Percentiles rank a stretch among this genome's conserved stretches.
These are phyloP conservation scores for Echinometra lucunter DNA, from an alignment of 53 echinoderm and acorn worm genomes.

Conservation along the genomic window DNA sequence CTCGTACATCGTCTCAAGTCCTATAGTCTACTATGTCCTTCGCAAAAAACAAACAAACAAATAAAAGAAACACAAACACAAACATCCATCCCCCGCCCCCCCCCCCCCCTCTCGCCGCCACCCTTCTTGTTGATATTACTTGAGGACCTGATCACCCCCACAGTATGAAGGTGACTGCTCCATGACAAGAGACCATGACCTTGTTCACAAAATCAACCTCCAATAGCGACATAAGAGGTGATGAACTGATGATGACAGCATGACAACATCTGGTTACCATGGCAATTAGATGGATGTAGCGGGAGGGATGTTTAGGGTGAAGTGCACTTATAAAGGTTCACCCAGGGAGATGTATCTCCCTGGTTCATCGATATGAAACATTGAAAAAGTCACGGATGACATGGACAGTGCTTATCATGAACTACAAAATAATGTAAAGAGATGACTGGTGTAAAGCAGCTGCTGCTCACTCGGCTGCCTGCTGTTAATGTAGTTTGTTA, in stretches of 20 bases:
- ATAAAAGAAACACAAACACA: neutral
- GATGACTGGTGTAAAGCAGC: neutral
- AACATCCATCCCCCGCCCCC: neutral
- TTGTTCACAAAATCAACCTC: neutral
- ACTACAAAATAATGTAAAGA: too few relatives aligned
- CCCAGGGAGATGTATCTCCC: too few relatives aligned
- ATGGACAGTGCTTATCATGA: neutral
- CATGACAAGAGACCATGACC: neutral
- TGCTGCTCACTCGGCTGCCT: neutral
- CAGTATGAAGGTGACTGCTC: conserved; percentile 12
- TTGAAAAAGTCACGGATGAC: neutral
- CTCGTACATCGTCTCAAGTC: neutral
- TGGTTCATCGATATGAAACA: neutral
- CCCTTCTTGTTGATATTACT: neutral
- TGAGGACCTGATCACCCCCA: neutral
- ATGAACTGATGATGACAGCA: conserved; percentile 28
- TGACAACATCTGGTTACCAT: neutral
- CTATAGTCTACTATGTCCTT: neutral
- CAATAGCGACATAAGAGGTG: neutral
- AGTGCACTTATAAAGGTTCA: too few relatives aligned
- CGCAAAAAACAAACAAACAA: neutral
- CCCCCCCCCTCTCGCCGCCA: neutral
- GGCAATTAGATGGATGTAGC: neutral
- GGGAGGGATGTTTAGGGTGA: neutral
- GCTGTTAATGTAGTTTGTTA: neutral